Conservation (phyloP, 1,140 invertebrate genomes). For the Leptinotarsa lineolata region DNA sequence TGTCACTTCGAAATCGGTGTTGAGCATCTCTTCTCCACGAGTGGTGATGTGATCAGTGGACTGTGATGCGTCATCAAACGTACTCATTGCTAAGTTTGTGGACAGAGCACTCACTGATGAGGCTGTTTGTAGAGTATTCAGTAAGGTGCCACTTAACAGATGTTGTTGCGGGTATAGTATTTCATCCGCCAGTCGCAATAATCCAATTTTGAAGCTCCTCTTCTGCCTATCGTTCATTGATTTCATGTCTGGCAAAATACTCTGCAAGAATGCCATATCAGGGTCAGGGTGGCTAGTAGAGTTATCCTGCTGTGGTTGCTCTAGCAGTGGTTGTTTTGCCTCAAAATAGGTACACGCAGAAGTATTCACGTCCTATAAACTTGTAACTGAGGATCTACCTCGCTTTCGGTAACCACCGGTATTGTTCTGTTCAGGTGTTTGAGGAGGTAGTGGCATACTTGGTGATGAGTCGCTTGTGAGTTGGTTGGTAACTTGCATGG, state of each 20-base stretch:
- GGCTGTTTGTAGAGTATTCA: neutral
- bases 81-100: neutral
- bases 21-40: too few relatives aligned
- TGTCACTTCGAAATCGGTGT: too few relatives aligned
- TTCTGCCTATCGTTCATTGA: slow-evolving; percentile 1
- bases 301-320: too few relatives aligned
- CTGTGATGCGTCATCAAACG: neutral
- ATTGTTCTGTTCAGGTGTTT: neutral
- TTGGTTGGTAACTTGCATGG: too few relatives aligned
- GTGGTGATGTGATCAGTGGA: too few relatives aligned
- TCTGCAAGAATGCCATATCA: slow-evolving; percentile 2
- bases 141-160: neutral
- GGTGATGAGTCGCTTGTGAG: too few relatives aligned
- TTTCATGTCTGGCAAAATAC: neutral
- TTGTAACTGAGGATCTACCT: too few relatives aligned
- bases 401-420: neutral
- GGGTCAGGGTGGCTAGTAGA: too few relatives aligned
- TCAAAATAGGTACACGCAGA: slow-evolving; percentile 3
- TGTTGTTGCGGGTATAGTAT: neutral
- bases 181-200: neutral
- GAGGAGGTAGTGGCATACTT: too few relatives aligned
- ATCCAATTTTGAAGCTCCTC: neutral
- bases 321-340: slow-evolving; percentile 5
- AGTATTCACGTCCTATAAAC: neutral
- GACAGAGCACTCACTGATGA: neutral